Conservation (phyloP, 2,113 vertebrate genomes). For the Vidua chalybeata region DNA sequence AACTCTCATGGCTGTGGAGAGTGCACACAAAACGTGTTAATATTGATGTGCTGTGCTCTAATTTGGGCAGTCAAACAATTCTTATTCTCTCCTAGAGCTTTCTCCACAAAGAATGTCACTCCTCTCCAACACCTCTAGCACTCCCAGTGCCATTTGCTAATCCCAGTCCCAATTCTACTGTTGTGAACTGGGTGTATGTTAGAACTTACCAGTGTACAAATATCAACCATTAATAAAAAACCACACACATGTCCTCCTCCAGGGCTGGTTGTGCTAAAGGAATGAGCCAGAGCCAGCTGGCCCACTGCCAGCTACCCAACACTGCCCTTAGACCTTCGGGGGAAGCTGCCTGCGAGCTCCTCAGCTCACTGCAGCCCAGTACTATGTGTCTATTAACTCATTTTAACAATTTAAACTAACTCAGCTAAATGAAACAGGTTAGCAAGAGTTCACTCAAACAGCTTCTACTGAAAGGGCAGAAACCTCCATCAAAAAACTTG, state of each 20-base stretch:
- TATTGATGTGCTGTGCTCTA: background rate
- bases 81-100: no score
- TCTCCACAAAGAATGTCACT: no score
- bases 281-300: background rate
- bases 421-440: slow-evolving; percentile 15
- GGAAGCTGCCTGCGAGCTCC: background rate
- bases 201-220: background rate
- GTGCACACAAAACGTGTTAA: background rate
- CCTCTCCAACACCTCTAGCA: no score
- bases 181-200: background rate
- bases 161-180: background rate
- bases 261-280: background rate
- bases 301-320: background rate
- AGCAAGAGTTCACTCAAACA: slow-evolving; percentile 14
- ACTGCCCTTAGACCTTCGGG: slow-evolving; percentile 5
- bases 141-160: no score
- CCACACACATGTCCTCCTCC: background rate
- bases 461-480: background rate
- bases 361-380: background rate
- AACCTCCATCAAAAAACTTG: background rate
- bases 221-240: background rate
- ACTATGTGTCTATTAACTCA: background rate
- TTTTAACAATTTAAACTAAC: background rate
- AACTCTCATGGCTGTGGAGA: background rate
- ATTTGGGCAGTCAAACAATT: background rate